Conservation (phyloP, 2,113 vertebrate species). For the Amia ocellicauda region DNA sequence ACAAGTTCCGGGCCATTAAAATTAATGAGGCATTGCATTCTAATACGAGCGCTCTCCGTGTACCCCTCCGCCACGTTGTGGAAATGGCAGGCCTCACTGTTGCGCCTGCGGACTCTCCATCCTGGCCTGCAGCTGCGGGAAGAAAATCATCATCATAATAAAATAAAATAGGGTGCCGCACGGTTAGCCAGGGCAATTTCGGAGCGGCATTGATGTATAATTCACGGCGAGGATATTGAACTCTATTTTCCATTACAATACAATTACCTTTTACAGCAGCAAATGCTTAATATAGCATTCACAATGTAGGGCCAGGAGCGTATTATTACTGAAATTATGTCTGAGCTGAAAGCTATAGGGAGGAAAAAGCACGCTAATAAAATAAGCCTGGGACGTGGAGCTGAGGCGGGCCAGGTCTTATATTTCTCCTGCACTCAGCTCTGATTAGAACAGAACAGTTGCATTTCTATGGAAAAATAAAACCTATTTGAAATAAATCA, state of each 20-base stretch:
- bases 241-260: background rate
- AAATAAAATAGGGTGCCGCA: background rate
- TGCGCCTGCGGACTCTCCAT: background rate
- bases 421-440: no score
- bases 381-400: no score
- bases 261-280: background rate
- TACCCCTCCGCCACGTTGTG: background rate
- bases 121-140: background rate
- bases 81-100: background rate
- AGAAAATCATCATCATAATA: background rate
- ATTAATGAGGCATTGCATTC: background rate
- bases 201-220: background rate
- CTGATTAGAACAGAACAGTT: no score
- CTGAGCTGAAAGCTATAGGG: no score
- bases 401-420: no score
- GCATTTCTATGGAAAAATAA: no score
- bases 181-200: background rate
- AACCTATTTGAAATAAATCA: no score
- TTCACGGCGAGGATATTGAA: conserved; percentile 5
- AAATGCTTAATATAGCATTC: background rate
- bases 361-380: no score
- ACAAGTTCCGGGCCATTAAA: background rate
- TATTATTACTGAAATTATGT: background rate
- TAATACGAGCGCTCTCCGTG: background rate
- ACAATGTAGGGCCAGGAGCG: background rate